Percentiles rank a stretch among this genome's conserved stretches.
Conservation (phyloP, 2,113 vertebrate species). For the Junco hyemalis region DNA sequence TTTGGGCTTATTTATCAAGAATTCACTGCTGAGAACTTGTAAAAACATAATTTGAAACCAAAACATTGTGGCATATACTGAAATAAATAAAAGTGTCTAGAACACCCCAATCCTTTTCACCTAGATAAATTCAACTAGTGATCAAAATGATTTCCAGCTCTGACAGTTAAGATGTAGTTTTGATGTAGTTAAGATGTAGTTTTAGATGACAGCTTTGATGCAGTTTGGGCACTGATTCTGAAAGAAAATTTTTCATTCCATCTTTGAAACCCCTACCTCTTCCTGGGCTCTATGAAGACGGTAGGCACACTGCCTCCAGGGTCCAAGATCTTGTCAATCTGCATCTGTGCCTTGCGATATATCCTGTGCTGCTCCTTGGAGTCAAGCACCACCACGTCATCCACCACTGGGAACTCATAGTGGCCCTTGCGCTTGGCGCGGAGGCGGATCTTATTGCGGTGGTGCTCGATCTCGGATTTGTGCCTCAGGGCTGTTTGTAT, state of each 20-base stretch:
- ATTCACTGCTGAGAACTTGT: not conserved
- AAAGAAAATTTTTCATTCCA: not conserved
- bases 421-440: slow-evolving; percentile 96
- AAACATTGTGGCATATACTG: not conserved
- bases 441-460: slow-evolving; percentile 97
- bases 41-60: not conserved
- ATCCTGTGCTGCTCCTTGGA: slow-evolving; percentile 88
- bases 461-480: slow-evolving; percentile 97
- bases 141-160: not conserved
- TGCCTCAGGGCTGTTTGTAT: slow-evolving; percentile 93
- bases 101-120: not conserved
- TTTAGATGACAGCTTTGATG: not conserved
- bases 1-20: not conserved
- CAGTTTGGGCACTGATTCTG: not conserved
- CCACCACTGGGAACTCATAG: slow-evolving; percentile 95
- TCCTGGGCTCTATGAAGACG: slow-evolving; percentile 88
- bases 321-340: slow-evolving; percentile 98
- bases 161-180: not conserved
- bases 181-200: not conserved
- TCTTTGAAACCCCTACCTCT: slow-evolving; percentile 74
- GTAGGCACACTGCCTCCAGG: slow-evolving; percentile 83
- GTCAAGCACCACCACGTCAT: slow-evolving; percentile 83
- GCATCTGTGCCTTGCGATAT: slow-evolving; percentile 92
- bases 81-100: not conserved
- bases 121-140: not conserved